These are phyloP conservation scores for Falcunculus frontatus DNA, from an alignment of 2,113 vertebrate species.

Conservation along the genomic window DNA sequence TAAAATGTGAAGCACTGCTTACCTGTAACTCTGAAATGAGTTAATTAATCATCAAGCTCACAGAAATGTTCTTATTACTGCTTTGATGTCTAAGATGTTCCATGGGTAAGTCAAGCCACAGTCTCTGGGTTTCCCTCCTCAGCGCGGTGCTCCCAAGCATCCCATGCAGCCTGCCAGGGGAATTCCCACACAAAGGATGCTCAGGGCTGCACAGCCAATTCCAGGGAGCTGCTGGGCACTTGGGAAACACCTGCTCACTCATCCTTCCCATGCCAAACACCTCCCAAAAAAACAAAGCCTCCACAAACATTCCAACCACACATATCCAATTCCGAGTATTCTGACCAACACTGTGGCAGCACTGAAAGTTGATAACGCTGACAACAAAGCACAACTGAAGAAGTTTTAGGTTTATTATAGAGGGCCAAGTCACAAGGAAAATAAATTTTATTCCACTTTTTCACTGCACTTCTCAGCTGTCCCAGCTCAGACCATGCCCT, in stretches of 20 bases:
- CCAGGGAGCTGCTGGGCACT: neutral
- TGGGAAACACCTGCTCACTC: fast-evolving
- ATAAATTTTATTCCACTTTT: too few species aligned
- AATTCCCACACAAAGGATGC: neutral
- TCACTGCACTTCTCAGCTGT: neutral
- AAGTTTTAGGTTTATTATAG: neutral
- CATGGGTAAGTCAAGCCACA: neutral
- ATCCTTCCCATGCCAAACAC: neutral
- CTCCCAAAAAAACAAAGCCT: neutral
- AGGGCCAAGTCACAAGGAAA: neutral
- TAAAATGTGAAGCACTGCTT: neutral
- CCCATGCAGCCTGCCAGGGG: fast-evolving
- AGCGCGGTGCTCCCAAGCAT: fast-evolving
- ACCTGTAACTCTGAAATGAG: neutral
- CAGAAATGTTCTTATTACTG: neutral
- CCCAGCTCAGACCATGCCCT: neutral
- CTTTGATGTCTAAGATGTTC: neutral
- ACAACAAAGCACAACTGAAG: neutral
- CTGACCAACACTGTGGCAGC: neutral
- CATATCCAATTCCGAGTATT: fast-evolving
- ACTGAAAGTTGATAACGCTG: neutral
- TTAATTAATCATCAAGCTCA: neutral
- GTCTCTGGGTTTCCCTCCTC: neutral
- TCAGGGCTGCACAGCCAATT: neutral
- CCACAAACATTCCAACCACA: neutral